A percentile compares a stretch with the other conserved stretches of the same genome.
phyloP scores from a whole-genome alignment of 2,113 vertebrate genomes.

The Rhegmatorhina hoffmannsi region DNA sequence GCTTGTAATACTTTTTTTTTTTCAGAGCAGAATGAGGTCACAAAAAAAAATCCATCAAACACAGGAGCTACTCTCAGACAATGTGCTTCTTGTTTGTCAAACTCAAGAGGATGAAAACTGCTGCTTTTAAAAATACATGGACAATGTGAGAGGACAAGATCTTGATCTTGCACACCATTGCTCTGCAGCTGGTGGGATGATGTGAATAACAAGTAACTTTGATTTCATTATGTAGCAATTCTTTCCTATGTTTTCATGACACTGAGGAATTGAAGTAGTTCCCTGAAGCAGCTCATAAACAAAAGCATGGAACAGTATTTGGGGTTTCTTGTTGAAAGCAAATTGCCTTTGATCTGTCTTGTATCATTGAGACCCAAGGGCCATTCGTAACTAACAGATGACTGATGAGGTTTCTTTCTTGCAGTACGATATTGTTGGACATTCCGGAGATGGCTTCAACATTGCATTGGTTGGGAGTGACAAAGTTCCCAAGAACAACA shows the following conservation, averaged over 20 bases:
- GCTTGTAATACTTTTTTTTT: neutral
- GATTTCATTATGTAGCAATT: neutral
- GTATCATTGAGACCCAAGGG: neutral
- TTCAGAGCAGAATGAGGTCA: conserved; percentile 24
- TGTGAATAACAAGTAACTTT: conserved; percentile 1
- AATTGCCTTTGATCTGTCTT: conserved; percentile 1
- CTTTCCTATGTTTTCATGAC: neutral
- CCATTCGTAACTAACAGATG: neutral
- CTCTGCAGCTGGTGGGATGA: neutral
- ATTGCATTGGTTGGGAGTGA: conserved; percentile 84
- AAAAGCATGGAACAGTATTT: neutral
- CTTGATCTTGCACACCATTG: neutral
- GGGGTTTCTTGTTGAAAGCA: neutral
- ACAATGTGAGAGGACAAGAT: neutral
- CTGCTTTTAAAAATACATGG: neutral
- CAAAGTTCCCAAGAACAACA: conserved; percentile 90
- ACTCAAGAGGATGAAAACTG: neutral
- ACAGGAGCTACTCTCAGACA: conserved; percentile 1
- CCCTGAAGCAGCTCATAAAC: neutral
- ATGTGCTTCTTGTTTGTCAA: conserved; percentile 38
- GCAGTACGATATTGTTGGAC: conserved; percentile 91
- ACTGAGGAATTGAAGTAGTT: neutral
- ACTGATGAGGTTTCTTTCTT: conserved; percentile 52
- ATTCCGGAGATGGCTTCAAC: conserved; percentile 91
- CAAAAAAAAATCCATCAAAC: neutral